Base-by-base conservation (phyloP, 2,888 invertebrate genomes). In the Melolontha melolontha region DNA sequence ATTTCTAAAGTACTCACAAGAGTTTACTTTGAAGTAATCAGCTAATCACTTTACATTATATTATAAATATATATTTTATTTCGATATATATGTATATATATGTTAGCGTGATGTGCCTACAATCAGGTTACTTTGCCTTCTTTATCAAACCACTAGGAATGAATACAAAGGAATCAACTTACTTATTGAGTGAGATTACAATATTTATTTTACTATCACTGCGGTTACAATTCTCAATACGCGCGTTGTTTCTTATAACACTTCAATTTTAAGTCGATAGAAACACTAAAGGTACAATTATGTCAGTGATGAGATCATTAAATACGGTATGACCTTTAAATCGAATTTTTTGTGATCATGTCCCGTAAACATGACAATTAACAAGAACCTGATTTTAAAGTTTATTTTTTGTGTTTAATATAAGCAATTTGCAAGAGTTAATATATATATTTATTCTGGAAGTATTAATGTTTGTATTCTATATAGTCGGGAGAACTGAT, bases 291-390 rank as follows among this genome's bases (percentile, higher is more conserved):
- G n/a, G 12, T 41, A 11, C 57, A 17, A 57, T 59, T 34, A 34
- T 8, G 47, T 29, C 29, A 52, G 29, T 14, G 29, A 52, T 52
- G 51, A 52, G 51, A 52, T 59, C 59, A 59, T 47, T 14, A 29
- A 47, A 16, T 42, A 17, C 14, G 44, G 27, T 59, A 47, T 59
- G 59, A 59, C 59, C 59, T 59, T 59, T 59, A 59, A 47, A 59
- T 44, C 29, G 10, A 29, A 47, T 29, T 42, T 59, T 14, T 14
- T 42, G 14, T 27, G 29, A 59, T 44, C 44, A 22, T 54, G 14
- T 10, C 27, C 34, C 5, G 54, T 54, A 54, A 54, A 54, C 54
- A 51, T 51, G 29, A 12, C 29, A 54, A 54, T 54, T 54, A 54
- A 39, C 54, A 27, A 52, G 34, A 29, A 54, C 54, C 39, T 10